Base-by-base conservation (phyloP, 1,140 invertebrate genomes). In the Amyelois transitella region DNA sequence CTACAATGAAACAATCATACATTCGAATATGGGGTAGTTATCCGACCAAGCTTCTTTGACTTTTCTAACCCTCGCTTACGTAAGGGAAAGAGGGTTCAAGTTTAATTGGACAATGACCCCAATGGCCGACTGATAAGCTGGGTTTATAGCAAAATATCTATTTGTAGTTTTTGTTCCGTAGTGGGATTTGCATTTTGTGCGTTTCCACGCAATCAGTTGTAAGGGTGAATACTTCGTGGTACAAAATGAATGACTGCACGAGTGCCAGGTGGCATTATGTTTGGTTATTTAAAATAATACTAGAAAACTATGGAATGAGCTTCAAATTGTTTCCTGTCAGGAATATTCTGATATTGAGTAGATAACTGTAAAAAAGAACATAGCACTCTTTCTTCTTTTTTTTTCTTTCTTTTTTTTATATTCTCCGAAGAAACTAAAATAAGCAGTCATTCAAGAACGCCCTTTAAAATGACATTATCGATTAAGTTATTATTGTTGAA, bases 141-240 rank as follows among this genome's bases (percentile, higher is more conserved):
- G 44, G 47, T 55, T 38, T 51, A 57, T 57, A 51, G 59, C 51
- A 59, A 55, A 65, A 66, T 66, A 70, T 71, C 65, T 71, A 63
- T 72, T 68, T 72, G 59, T 66, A 59, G 60, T 58, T 59, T 38
- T 69, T 66, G 59, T 58, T 61, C 61, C 54, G 53, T 60, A 58
- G 60, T 64, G 52, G 60, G 59, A 60, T 64, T 61, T 55, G 50
- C 44, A 28, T 47, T 53, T 57, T 45, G 43, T 61, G 12, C 38
- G 28, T n/a, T 51, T 53, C 48, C 52, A 56, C 51, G 56, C 59
- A 61, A 56, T 61, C 45, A 48, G 50, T 28, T 58, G 56, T 55
- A 32, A 18, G 45, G 53, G 32, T 38, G 32, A 38, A 38, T 3
- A 14, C 32, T 38, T 38, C 32, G 32, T n/a, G 32, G 32, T 8